These are phyloP conservation scores for Larimichthys polyactis DNA, from an alignment of 2,113 vertebrate genomes.

Conservation along the genomic window DNA sequence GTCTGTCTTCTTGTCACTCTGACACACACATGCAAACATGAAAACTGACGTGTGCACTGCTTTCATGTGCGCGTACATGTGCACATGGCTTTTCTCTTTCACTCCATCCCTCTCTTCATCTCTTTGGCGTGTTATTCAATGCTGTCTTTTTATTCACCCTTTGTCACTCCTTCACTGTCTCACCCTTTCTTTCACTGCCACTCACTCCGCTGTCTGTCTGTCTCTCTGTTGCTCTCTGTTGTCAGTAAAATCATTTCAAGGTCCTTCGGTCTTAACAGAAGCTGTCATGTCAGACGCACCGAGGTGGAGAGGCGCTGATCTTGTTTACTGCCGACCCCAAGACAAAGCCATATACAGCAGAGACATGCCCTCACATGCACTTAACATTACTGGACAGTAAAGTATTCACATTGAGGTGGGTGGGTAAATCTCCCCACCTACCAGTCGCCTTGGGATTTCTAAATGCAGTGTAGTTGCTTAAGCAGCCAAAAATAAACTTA, in stretches of 20 bases:
- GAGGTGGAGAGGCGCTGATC: constrained; percentile 5
- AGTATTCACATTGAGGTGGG: no score
- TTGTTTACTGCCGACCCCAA: constrained; percentile 23
- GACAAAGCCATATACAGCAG: background rate
- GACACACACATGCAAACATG: constrained; percentile 1
- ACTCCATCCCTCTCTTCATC: background rate
- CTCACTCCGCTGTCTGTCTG: background rate
- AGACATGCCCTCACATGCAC: background rate
- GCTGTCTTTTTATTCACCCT: background rate
- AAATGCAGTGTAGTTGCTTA: no score
- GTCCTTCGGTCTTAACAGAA: constrained; percentile 25
- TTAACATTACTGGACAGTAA: no score
- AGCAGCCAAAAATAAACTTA: no score
- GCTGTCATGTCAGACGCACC: constrained; percentile 36
- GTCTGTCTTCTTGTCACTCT: constrained; percentile 9
- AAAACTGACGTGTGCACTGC: background rate
- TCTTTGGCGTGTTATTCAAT: background rate
- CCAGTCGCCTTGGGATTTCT: no score
- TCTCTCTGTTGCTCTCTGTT: background rate
- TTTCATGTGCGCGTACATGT: background rate
- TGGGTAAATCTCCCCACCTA: no score
- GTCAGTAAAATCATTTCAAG: constrained; percentile 53
- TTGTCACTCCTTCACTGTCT: background rate
- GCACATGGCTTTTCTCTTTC: background rate
- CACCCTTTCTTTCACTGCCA: constrained; percentile 1